These are phyloP conservation scores for Parasteatoda tepidariorum DNA, from an alignment of 1,140 invertebrate species.

Conservation along the genomic window DNA sequence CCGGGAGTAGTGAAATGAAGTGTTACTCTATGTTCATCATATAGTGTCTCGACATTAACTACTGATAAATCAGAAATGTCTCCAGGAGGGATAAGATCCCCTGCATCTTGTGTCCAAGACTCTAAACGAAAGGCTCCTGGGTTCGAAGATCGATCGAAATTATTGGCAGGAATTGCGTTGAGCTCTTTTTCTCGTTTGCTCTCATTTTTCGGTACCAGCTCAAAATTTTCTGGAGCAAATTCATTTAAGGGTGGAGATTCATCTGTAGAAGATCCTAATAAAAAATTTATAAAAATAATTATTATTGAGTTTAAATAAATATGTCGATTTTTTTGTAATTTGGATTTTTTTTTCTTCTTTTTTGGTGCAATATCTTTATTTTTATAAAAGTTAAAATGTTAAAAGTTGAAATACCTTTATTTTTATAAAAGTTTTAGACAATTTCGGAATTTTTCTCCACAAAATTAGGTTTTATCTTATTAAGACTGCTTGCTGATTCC, in stretches of 20 bases:
- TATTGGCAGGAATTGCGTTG: neutral
- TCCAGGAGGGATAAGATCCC: slow-evolving; percentile 54
- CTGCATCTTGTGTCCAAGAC: neutral
- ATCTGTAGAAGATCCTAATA: neutral
- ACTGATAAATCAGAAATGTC: slow-evolving; percentile 44
- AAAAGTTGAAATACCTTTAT: too few species aligned
- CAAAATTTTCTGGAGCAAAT: slow-evolving; percentile 38
- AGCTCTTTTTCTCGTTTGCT: neutral
- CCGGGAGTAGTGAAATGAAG: slow-evolving; percentile 55
- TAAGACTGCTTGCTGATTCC: too few species aligned
- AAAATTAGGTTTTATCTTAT: too few species aligned
- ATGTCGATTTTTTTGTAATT: too few species aligned
- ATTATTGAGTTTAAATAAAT: too few species aligned
- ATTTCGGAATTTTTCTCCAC: too few species aligned
- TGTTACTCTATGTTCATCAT: neutral
- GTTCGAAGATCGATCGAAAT: slow-evolving; percentile 47
- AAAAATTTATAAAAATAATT: too few species aligned
- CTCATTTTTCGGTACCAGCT: neutral
- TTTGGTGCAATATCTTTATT: too few species aligned
- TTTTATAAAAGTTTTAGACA: too few species aligned
- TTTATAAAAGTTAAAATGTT: too few species aligned
- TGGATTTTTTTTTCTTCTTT: too few species aligned
- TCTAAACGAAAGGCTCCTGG: slow-evolving; percentile 54
- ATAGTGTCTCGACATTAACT: neutral
- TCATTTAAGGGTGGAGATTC: neutral